These are phyloP conservation scores for Pampus argenteus DNA, from an alignment of 2,797 vertebrate genomes.

Conservation along the genomic window DNA sequence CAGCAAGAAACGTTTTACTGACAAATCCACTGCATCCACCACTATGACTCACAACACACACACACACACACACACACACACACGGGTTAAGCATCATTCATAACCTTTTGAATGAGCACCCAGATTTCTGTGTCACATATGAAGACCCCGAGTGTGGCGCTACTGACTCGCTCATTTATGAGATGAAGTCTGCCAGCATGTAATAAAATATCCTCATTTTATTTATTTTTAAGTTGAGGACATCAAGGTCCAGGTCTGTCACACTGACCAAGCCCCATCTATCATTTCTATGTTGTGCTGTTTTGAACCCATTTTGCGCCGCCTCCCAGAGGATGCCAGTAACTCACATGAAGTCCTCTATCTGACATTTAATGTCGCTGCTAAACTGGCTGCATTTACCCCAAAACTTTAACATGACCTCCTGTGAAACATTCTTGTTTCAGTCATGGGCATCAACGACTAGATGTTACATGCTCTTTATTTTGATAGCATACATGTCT, in stretches of 20 bases:
- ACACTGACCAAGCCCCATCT: constrained; percentile 30
- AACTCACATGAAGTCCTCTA: constrained; percentile 34
- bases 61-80: neutral
- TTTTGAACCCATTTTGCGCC: constrained; percentile 31
- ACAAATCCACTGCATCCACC: constrained; percentile 18
- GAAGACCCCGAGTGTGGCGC: constrained; percentile 32
- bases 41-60: neutral
- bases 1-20: constrained; percentile 14
- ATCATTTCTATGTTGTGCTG: constrained; percentile 42
- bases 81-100: too few species aligned
- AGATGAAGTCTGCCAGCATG: constrained; percentile 20
- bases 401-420: neutral
- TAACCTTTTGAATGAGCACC: constrained; percentile 64
- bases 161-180: constrained; percentile 27
- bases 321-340: constrained; percentile 26
- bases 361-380: constrained; percentile 35
- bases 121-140: constrained; percentile 61
- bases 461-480: constrained; percentile 12
- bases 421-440: neutral
- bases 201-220: constrained; percentile 48
- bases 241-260: constrained; percentile 42
- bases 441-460: neutral
- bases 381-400: constrained; percentile 9
- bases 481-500: constrained; percentile 19
- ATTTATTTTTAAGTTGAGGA: constrained; percentile 53